Evolutionary conservation across 2,113 vertebrate genomes (phyloP), one percentile per base, ranked within the genome.

Genomic region (Physeter macrocephalus): DNA sequence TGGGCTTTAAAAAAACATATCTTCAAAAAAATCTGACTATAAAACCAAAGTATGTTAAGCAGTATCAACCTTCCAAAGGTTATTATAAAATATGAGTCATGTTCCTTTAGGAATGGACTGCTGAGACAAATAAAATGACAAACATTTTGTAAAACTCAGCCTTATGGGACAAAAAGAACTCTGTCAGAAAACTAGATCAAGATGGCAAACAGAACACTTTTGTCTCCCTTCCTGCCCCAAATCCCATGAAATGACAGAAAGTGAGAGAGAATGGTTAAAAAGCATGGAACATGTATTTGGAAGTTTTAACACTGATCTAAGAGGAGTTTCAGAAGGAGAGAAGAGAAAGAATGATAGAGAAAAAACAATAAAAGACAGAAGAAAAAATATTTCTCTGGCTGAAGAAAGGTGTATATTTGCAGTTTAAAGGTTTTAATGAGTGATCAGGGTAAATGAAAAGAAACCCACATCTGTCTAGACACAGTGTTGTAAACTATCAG

Each of bases 11-110:
- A 54, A 92, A 93, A 97, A 85, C n/a, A 39, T 66, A 95, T 31
- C 84, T 95, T 88, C 5, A 31, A 66, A 86, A 96, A 95, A 61
- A 66, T 54, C 23, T 97, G 80, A 94, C 46, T 88, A 62, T 59
- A 96, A 93, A 96, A 92, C 41, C 86, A 97, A 96, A 94, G 41
- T 83, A 74, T 88, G 54, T 81, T 72, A 96, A 83, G 61, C 71
- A 90, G 81, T 74, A 90, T 93, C 81, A 90, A 90, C 21, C 85
- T 90, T 92, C 84, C 46, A 88, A 67, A 1, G 14, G 90, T 93
- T 96, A 77, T 81, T 95, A 90, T 67, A 84, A 97, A 95, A 95
- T 82, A 90, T 92, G 88, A 97, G n/a, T 94, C 89, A 92, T 71
- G 12, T 84, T 90, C 75, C 59, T 95, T 95, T 71, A 96, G 80